These are phyloP conservation scores for Oligia latruncula DNA, from an alignment of 2,888 invertebrate species.

Conservation along the genomic window DNA sequence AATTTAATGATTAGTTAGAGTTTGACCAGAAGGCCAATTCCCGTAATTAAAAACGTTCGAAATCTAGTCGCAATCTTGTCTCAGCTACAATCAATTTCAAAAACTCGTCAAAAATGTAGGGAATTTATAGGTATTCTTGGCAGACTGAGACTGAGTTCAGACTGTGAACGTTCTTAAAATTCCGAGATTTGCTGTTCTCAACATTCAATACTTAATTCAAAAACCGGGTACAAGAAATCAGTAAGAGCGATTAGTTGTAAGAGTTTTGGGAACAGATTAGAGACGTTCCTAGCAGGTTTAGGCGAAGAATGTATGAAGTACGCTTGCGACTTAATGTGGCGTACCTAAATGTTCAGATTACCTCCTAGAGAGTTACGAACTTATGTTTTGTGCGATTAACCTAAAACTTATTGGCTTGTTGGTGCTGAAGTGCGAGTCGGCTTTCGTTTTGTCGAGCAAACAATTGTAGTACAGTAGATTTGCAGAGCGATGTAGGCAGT, in stretches of 20 bases:
- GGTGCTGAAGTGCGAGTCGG: not conserved
- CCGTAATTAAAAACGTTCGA: too few relatives aligned
- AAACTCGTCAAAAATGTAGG: too few relatives aligned
- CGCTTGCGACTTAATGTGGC: not conserved
- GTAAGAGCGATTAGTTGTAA: not conserved
- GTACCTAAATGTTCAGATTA: not conserved
- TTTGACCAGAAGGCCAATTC: not conserved
- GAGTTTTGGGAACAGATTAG: constrained; percentile 14
- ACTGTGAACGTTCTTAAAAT: too few relatives aligned
- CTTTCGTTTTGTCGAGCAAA: not conserved
- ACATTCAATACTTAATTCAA: not conserved
- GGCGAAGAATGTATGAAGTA: constrained; percentile 4
- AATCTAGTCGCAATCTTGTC: too few relatives aligned
- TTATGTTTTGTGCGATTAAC: constrained; percentile 8
- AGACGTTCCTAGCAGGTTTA: not conserved
- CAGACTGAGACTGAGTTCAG: too few relatives aligned
- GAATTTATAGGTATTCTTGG: too few relatives aligned
- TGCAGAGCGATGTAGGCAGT: not conserved
- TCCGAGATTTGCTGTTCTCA: not conserved
- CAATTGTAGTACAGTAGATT: not conserved
- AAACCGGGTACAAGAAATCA: not conserved
- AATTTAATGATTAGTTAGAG: not conserved
- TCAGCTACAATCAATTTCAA: too few relatives aligned
- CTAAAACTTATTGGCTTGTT: constrained; percentile 11
- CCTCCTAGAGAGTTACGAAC: not conserved